Percentiles rank a stretch among this genome's conserved stretches.
These are phyloP conservation scores for Cyprinodon variegatus DNA, from an alignment of 2,113 vertebrate species.

Conservation along the genomic window DNA sequence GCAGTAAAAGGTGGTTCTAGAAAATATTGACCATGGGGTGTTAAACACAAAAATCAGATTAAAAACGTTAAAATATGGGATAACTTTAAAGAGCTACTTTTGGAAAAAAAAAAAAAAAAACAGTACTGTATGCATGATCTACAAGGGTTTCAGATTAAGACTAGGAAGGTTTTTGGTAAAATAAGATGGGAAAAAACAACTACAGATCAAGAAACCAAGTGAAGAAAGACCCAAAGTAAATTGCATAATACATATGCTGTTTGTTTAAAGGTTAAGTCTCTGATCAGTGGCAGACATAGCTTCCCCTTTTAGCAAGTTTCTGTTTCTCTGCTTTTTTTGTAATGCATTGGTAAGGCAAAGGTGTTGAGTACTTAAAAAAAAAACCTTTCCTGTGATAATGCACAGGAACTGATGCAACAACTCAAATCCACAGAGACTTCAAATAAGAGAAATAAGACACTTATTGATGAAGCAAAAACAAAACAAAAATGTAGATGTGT, in stretches of 20 bases:
- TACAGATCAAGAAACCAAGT: neutral
- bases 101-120: too few species aligned
- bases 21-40: too few species aligned
- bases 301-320: neutral
- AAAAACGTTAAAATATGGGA: neutral
- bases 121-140: neutral
- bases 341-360: neutral
- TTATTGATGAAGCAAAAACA: too few species aligned
- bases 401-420: neutral
- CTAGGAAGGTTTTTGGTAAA: neutral
- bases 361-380: neutral
- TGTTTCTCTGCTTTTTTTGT: constrained; percentile 8
- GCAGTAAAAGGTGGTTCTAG: too few species aligned
- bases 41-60: neutral
- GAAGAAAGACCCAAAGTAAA: neutral
- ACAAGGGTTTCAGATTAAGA: neutral
- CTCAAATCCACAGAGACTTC: neutral
- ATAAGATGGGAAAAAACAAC: neutral
- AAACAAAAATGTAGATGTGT: too few species aligned
- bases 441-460: neutral
- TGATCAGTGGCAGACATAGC: neutral
- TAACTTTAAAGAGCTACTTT: neutral
- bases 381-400: neutral
- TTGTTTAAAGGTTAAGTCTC: neutral
- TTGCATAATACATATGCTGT: neutral